Evolutionary conservation across 1,140 invertebrate genomes (phyloP).

Genomic region (Neoseiulus cucumeris): DNA sequence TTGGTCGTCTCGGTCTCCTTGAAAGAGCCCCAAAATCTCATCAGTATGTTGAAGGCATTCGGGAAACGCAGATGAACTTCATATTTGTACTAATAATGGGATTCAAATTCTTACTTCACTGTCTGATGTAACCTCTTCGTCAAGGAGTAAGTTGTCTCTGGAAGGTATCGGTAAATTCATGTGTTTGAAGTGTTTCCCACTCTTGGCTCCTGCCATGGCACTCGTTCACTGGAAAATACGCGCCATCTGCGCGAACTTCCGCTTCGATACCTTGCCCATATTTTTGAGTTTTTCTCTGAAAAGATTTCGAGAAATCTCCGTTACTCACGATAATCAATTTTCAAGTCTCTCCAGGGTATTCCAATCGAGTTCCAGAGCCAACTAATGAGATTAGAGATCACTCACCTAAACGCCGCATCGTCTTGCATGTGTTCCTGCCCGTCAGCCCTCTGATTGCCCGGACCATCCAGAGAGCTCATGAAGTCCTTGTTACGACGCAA

Average conservation of each 20-base stretch:
- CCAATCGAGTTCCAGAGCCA: too few species aligned
- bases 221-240: constrained; percentile 37
- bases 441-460: constrained; percentile 10
- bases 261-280: constrained; percentile 68
- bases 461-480: constrained; percentile 49
- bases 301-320: constrained; percentile 19
- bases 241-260: constrained; percentile 58
- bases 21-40: background rate
- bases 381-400: background rate
- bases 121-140: background rate
- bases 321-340: too few species aligned
- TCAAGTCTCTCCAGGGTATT: too few species aligned
- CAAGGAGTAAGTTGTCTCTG: background rate
- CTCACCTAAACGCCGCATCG: background rate
- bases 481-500: constrained; percentile 71
- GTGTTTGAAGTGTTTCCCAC: constrained; percentile 4
- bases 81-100: background rate
- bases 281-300: constrained; percentile 61
- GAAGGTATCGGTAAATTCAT: background rate
- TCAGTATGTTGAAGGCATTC: background rate
- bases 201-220: constrained; percentile 1
- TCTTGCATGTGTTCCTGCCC: constrained; percentile 11
- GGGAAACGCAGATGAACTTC: background rate
- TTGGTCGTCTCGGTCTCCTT: background rate
- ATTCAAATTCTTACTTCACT: background rate